Base-by-base conservation (phyloP, 2,113 vertebrate genomes). In the Elanoides forficatus region DNA sequence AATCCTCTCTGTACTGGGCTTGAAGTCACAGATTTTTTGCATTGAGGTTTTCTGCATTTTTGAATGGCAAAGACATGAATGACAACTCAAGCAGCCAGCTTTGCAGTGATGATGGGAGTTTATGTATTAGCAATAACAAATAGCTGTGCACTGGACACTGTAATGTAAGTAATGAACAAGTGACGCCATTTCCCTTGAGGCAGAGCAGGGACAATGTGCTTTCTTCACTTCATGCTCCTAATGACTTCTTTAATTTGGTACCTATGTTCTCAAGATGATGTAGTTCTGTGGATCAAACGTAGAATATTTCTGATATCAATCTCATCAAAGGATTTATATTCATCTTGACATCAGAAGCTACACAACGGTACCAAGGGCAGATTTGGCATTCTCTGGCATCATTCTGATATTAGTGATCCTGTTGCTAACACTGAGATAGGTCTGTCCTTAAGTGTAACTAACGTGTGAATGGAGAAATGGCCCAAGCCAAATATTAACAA, bases 1-100 rank as follows among this genome's bases (percentile, higher is more conserved):
- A 0, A 22, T 40, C 15, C 50, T 62, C 91, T 85, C 55, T 82
- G 83, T 84, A 76, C 70, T 38, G 65, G 34, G n/a, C 38, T 63
- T 25, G 53, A 32, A 76, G 50, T 66, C 67, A 2, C 3, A 7
- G 29, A 29, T 45, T 50, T 15, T 43, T 50, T 70, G 58, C n/a
- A 5, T 1, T 2, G 62, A 59, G 53, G 8, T 26, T 45, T 38
- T 81, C 30, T 23, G 36, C 0, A 1, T 2, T n/a, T 81, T 27
- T 19, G 36, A 53, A 47, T 29, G 88, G 59, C 79, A 58, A 36
- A 63, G 74, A 9, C 43, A 2, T 13, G 63, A n/a, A 23, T 36
- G 81, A 7, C 12, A 53, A 26, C 22, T 26, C 13, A 1, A 27
- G 50, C 82, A 47, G 66, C 16, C 86, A 52, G 53, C 42, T 38